Conservation (phyloP, 1,140 invertebrate genomes). For the Babylonia areolata region DNA sequence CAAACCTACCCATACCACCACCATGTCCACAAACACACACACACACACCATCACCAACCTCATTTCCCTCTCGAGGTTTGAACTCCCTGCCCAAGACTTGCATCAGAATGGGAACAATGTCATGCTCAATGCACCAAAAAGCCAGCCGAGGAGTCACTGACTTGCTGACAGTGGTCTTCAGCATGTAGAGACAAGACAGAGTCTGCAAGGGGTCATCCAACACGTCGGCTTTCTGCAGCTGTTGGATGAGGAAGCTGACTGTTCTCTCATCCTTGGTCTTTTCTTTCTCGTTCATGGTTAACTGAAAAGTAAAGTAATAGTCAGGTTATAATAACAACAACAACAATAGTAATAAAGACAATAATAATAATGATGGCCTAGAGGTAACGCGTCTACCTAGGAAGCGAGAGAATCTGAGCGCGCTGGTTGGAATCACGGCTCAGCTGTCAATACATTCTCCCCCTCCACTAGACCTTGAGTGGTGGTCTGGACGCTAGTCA, state of each 20-base stretch:
- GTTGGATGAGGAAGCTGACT: neutral
- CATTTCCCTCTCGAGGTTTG: neutral
- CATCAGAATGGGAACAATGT: neutral
- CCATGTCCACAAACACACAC: neutral
- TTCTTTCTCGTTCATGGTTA: neutral
- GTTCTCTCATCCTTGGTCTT: neutral
- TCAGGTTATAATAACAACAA: no score
- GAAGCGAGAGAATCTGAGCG: no score
- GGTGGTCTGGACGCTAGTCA: no score
- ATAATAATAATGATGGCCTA: no score
- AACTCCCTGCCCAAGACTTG: neutral
- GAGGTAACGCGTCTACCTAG: no score
- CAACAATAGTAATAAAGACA: no score
- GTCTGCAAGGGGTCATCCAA: neutral
- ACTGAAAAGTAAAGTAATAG: neutral
- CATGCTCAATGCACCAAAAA: neutral
- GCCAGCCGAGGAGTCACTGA: neutral
- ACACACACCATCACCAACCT: neutral
- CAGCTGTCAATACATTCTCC: no score
- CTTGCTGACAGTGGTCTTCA: neutral
- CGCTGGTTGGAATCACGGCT: no score
- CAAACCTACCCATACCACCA: neutral
- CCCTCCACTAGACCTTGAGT: no score
- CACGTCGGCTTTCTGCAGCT: neutral
- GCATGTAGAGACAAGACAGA: neutral